Conservation (phyloP, 2,113 vertebrate genomes). For the Poicephalus gulielmi region DNA sequence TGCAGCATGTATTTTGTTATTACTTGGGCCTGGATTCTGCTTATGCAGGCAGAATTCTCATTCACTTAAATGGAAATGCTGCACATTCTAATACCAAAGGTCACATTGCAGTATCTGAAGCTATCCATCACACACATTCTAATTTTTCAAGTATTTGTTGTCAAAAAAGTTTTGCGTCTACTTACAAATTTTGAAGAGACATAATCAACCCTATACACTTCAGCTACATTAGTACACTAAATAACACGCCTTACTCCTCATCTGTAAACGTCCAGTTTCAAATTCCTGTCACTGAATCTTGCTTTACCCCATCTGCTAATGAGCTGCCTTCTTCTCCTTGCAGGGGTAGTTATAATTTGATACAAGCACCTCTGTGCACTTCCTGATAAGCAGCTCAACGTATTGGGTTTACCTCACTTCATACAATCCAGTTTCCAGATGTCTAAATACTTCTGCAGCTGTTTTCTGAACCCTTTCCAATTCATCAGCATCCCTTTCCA, state of each 20-base stretch:
- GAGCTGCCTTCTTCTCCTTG: background rate
- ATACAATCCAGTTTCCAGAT: background rate
- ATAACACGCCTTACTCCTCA: background rate
- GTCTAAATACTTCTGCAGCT: background rate
- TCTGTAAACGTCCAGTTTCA: background rate
- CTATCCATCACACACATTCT: background rate
- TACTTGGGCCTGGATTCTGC: background rate
- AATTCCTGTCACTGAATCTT: background rate
- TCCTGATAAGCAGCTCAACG: background rate
- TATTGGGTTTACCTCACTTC: background rate
- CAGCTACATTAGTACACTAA: background rate
- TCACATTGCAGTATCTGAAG: background rate
- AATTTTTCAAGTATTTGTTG: background rate
- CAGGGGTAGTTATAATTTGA: background rate
- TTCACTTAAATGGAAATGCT: background rate
- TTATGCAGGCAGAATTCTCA: constrained; percentile 14
- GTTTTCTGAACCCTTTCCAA: background rate
- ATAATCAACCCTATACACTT: background rate
- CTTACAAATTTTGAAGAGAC: background rate
- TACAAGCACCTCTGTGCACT: background rate
- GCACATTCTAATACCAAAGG: background rate
- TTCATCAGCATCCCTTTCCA: background rate
- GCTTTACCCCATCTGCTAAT: background rate
- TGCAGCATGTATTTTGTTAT: constrained; percentile 9
- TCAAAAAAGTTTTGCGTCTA: background rate